Evolutionary conservation across 2,797 vertebrate genomes (phyloP).

Genomic region (Vultur gryphus): DNA sequence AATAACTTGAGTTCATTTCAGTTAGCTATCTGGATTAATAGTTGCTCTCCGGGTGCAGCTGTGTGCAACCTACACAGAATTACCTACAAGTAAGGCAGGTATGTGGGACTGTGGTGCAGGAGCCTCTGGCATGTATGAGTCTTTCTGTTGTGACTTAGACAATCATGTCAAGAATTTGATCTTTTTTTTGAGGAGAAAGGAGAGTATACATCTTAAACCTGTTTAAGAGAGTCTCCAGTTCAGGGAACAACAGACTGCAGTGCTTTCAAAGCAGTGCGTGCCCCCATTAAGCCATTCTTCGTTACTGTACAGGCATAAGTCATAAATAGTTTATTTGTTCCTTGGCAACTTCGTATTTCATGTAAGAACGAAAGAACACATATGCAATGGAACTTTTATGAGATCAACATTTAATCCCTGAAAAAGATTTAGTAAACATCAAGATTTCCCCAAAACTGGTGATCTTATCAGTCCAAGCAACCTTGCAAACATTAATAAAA

Average conservation of each 20-base stretch:
- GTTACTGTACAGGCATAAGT: conserved; percentile 8
- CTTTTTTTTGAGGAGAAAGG: not conserved
- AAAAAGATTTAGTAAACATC: not conserved
- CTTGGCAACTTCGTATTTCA: not conserved
- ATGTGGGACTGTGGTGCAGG: not conserved
- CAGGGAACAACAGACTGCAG: not conserved
- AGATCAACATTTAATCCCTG: not conserved
- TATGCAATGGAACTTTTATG: not conserved
- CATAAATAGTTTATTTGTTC: conserved; percentile 39
- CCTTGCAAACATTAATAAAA: not conserved
- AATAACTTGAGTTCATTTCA: not conserved
- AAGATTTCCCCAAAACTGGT: not conserved
- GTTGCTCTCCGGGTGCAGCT: not conserved
- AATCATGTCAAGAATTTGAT: not conserved
- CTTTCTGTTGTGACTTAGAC: not conserved
- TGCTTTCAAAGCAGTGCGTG: not conserved
- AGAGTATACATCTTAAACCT: not conserved
- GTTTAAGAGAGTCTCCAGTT: not conserved
- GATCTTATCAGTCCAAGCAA: not conserved
- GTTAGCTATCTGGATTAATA: not conserved
- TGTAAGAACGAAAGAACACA: not conserved
- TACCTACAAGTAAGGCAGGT: not conserved
- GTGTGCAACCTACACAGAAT: not conserved
- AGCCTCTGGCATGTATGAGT: not conserved
- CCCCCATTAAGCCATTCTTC: conserved; percentile 21